Evolutionary conservation across 2,888 invertebrate genomes (phyloP).

Genomic region (Drosophila pseudotakahashii): DNA sequence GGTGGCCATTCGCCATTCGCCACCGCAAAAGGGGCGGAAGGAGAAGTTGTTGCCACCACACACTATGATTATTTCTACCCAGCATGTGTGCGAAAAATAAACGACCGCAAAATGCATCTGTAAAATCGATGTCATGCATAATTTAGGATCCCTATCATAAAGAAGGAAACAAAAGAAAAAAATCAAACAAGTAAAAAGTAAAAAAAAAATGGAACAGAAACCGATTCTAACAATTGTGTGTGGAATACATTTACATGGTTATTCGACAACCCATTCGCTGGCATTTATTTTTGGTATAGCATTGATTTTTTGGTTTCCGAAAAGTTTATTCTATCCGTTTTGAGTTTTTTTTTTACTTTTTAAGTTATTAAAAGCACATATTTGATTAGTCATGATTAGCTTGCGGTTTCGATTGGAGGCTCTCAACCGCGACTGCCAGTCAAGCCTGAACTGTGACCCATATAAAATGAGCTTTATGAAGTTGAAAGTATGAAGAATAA

Average conservation of each 20-base stretch:
- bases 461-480: slow-evolving; percentile 10
- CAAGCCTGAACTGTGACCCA: slow-evolving; percentile 20
- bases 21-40: slow-evolving; percentile 30
- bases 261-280: neutral
- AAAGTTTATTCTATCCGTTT: neutral
- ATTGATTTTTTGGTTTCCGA: slow-evolving; percentile 15
- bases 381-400: slow-evolving; percentile 29
- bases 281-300: slow-evolving; percentile 16
- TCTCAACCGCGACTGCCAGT: neutral
- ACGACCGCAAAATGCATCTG: slow-evolving; percentile 64
- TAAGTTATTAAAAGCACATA: neutral
- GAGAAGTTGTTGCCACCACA: slow-evolving; percentile 19
- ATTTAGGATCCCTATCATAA: slow-evolving; percentile 45
- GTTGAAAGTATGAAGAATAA: neutral
- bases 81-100: slow-evolving; percentile 44
- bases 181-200: neutral
- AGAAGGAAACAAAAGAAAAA: slow-evolving; percentile 8
- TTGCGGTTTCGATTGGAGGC: neutral
- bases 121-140: slow-evolving; percentile 75
- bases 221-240: slow-evolving; percentile 41
- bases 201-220: slow-evolving; percentile 4
- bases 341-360: slow-evolving; percentile 1
- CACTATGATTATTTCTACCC: slow-evolving; percentile 59
- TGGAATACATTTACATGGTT: slow-evolving; percentile 37
- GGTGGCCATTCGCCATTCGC: slow-evolving; percentile 50